Percentiles rank a stretch among this genome's conserved stretches.
Conservation (phyloP, 1,140 invertebrate species). For the Aporrectodea caliginosa region DNA sequence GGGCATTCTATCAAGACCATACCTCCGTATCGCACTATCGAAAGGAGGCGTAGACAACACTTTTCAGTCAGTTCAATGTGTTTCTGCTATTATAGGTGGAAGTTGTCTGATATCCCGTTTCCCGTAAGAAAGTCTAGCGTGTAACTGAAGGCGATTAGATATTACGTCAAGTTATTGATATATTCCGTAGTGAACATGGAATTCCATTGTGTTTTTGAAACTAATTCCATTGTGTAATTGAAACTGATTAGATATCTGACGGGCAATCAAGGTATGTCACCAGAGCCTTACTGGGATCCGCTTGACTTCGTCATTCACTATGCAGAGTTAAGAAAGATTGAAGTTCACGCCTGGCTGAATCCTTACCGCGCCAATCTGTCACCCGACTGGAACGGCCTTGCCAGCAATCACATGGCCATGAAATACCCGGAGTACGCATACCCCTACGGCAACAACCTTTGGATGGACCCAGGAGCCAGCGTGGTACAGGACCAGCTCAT, state of each 20-base stretch:
- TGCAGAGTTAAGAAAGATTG: slow-evolving; percentile 42
- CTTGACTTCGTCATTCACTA: slow-evolving; percentile 40
- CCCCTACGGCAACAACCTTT: slow-evolving; percentile 40
- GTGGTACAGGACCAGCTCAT: slow-evolving; percentile 39
- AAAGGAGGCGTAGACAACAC: too few relatives aligned
- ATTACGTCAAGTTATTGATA: too few relatives aligned
- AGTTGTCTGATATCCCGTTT: too few relatives aligned
- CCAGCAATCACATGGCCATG: slow-evolving; percentile 44
- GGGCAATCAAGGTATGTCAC: slow-evolving; percentile 44
- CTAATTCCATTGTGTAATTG: too few relatives aligned
- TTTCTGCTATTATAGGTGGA: too few relatives aligned
- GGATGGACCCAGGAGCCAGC: slow-evolving; percentile 49
- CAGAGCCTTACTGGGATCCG: slow-evolving; percentile 46
- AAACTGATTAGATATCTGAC: slow-evolving; percentile 41
- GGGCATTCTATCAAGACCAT: too few relatives aligned
- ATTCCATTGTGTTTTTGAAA: too few relatives aligned
- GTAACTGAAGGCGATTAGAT: too few relatives aligned
- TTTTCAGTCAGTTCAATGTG: too few relatives aligned
- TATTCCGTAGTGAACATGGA: too few relatives aligned
- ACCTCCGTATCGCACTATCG: too few relatives aligned
- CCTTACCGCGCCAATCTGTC: slow-evolving; percentile 40
- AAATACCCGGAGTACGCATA: slow-evolving; percentile 42
- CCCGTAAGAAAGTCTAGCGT: too few relatives aligned
- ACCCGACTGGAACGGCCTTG: slow-evolving; percentile 38
- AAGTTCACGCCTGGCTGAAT: slow-evolving; percentile 52